These are phyloP conservation scores for Sebastes hopkinsi DNA, from an alignment of 2,797 vertebrate species.

Conservation along the genomic window DNA sequence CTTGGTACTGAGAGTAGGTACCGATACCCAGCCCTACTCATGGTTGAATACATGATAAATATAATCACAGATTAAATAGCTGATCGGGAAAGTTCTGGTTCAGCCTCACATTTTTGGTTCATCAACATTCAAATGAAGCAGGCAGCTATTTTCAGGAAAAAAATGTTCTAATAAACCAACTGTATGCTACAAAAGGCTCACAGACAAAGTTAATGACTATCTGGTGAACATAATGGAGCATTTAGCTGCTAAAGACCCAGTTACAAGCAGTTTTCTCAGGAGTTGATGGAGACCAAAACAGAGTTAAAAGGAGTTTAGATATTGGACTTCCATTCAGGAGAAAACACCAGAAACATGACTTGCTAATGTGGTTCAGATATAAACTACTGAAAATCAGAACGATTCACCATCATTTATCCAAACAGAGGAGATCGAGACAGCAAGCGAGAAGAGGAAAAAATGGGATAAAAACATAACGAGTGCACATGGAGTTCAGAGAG, in stretches of 20 bases:
- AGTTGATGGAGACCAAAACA: background rate
- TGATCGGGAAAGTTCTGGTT: background rate
- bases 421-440: background rate
- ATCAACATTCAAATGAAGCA: background rate
- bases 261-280: background rate
- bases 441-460: background rate
- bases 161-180: background rate
- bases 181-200: background rate
- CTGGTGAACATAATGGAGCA: background rate
- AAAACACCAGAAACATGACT: background rate
- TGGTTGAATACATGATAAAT: background rate
- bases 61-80: background rate
- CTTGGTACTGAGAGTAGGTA: background rate
- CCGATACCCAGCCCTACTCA: background rate
- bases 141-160: background rate
- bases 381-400: background rate
- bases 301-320: background rate
- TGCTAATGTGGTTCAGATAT: background rate
- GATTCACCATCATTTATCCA: conserved; percentile 6
- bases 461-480: conserved; percentile 13
- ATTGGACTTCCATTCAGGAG: background rate
- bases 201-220: background rate
- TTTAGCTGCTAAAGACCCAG: background rate
- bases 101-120: background rate
- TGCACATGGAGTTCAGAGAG: conserved; percentile 43